A percentile compares a stretch with the other conserved stretches of the same genome.
Evolutionary conservation across 2,113 vertebrate genomes (phyloP).

Genomic region (Ceyx cyanopectus): DNA sequence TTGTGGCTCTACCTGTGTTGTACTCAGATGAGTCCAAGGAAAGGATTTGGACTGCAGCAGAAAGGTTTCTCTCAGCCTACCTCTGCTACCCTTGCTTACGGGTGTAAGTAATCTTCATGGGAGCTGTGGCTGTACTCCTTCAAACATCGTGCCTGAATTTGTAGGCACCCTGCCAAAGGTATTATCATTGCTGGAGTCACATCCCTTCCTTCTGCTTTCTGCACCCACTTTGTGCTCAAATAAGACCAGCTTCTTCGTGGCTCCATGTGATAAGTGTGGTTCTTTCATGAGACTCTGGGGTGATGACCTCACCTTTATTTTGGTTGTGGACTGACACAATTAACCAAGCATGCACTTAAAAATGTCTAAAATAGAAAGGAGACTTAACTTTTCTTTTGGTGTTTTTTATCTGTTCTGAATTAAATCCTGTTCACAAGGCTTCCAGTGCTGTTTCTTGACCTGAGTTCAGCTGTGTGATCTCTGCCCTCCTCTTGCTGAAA

Average conservation of each 20-base stretch:
- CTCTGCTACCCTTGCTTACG: not conserved
- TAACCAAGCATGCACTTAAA: not conserved
- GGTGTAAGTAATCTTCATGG: not conserved
- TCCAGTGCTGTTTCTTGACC: not conserved
- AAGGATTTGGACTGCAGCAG: not conserved
- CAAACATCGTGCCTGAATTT: accelerated
- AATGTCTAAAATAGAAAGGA: not conserved
- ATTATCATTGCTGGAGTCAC: not conserved
- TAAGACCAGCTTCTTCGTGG: not conserved
- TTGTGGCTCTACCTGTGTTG: not conserved
- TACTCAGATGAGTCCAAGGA: not conserved
- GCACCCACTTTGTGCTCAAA: not conserved
- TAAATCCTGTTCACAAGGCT: not conserved
- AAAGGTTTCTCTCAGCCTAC: not conserved
- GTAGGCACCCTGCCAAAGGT: not conserved
- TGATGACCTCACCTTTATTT: not conserved
- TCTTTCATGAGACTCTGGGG: not conserved
- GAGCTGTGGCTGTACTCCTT: not conserved
- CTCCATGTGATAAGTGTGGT: not conserved
- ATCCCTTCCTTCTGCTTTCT: not conserved
- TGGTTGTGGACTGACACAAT: not conserved
- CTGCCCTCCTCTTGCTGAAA: not conserved
- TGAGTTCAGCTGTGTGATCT: not conserved
- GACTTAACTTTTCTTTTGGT: not conserved
- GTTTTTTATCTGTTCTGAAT: not conserved